Base-by-base conservation (phyloP, 2,113 vertebrate genomes). In the Ciconia stormi region DNA sequence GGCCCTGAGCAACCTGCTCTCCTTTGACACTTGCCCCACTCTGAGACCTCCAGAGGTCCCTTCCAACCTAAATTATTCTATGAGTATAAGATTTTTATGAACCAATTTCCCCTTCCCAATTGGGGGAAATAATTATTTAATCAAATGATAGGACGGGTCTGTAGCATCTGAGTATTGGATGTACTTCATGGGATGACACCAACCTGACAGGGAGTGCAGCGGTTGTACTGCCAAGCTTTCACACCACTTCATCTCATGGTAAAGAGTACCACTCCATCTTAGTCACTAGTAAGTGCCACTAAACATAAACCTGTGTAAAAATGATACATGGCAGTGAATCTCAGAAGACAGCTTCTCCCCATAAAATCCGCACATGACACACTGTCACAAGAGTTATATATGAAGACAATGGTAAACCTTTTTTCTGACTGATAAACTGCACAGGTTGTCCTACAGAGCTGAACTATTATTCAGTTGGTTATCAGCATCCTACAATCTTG, bases 251-350 rank as follows among this genome's bases (percentile, higher is more conserved):
- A 71, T 95, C 86, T 71, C 50, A 16, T 5, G 32, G 47, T 63
- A 74, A 86, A 77, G 53, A 67, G 30, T 30, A 56, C n/a, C 58
- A 34, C 50, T 95, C 46, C 62, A 23, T 82, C 88, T 91, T 63
- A 79, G 77, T 77, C 90, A 79, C 59, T 38, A 59, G 55, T 88
- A 93, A 71, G 58, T 71, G 87, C 70, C 90, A 85, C 70, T 78
- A 82, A 82, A 89, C 66, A 84, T 55, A 95, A 90, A 93, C 55
- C 53, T 61, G 42, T 15, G 16, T 87, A 81, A 95, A 96, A 91
- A 63, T 91, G 53, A 93, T 76, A 29, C 44, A 56, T 36, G 61
- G 89, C 47, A 67, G 27, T 56, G 72, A 89, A 67, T 73, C 66
- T 78, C 55, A 87, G 90, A 95, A 95, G 55, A 53, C 85, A 93